Percentiles rank a stretch among this genome's conserved stretches.
phyloP scores from a whole-genome alignment of 2,888 invertebrate species.

The Kuschelorhynchus macadamiae region DNA sequence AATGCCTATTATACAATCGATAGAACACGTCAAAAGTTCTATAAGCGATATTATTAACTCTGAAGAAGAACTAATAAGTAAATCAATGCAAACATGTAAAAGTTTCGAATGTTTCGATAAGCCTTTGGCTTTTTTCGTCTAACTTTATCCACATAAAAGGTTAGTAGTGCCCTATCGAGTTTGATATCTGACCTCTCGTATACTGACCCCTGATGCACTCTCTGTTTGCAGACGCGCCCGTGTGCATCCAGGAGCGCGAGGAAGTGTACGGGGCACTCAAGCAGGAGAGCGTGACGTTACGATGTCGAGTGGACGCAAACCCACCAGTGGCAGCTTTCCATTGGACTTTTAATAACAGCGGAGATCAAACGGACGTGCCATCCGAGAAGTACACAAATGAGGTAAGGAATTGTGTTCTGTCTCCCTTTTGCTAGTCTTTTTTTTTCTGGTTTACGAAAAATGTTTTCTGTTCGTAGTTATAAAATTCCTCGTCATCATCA shows the following conservation, averaged over 20 bases:
- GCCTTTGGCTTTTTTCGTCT: too few species aligned
- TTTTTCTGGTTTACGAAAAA: not conserved
- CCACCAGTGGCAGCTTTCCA: conserved; percentile 89
- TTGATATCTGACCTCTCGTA: conserved; percentile 21
- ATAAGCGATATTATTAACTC: too few species aligned
- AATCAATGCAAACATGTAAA: too few species aligned
- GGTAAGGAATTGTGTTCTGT: conserved; percentile 36
- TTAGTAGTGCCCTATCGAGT: not conserved
- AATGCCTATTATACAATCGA: too few species aligned
- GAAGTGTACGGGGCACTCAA: conserved; percentile 89
- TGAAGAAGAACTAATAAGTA: too few species aligned
- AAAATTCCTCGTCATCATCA: too few species aligned
- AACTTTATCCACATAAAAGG: not conserved
- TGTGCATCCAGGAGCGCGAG: conserved; percentile 83
- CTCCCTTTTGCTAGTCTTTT: not conserved
- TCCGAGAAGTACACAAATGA: conserved; percentile 77
- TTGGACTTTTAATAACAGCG: conserved; percentile 95
- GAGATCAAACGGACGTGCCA: conserved; percentile 85
- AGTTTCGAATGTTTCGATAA: too few species aligned
- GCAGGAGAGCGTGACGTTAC: conserved; percentile 88
- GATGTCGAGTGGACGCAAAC: conserved; percentile 90
- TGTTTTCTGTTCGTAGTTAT: too few species aligned
- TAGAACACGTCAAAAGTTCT: too few species aligned
- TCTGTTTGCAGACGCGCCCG: conserved; percentile 77
- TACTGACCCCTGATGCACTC: conserved; percentile 30